Conservation (phyloP, 2,888 invertebrate species). For the Hyposoter didymator region DNA sequence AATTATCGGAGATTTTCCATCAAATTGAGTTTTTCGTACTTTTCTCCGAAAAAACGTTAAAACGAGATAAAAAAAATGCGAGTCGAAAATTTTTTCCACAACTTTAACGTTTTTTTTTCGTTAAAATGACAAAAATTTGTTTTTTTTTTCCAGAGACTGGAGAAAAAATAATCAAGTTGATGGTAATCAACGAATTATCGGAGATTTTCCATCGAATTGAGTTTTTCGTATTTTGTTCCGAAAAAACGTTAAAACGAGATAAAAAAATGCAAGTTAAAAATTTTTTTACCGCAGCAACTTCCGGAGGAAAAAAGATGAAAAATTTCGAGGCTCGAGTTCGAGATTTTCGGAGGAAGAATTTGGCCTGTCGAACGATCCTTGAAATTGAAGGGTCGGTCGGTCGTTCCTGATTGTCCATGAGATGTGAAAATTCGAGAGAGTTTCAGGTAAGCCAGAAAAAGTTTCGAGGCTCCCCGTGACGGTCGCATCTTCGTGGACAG, state of each 20-base stretch:
- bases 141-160: no score
- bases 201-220: no score
- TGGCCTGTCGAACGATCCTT: background rate
- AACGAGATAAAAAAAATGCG: background rate
- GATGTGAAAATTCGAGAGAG: constrained; percentile 15
- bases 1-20: no score
- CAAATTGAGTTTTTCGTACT: no score
- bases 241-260: no score
- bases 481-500: constrained; percentile 23
- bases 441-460: constrained; percentile 41
- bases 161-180: no score
- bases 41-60: background rate
- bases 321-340: background rate
- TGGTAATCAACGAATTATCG: no score
- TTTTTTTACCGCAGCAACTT: background rate
- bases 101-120: no score
- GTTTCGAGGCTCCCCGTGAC: constrained; percentile 27
- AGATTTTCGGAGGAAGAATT: background rate
- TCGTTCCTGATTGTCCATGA: background rate
- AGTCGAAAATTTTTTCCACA: background rate
- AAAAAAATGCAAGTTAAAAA: no score
- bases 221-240: no score
- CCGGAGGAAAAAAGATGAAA: background rate
- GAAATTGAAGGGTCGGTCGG: background rate
- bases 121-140: no score